Evolutionary conservation across 2,888 invertebrate species (phyloP).

Genomic region (Agrotis exclamationis): DNA sequence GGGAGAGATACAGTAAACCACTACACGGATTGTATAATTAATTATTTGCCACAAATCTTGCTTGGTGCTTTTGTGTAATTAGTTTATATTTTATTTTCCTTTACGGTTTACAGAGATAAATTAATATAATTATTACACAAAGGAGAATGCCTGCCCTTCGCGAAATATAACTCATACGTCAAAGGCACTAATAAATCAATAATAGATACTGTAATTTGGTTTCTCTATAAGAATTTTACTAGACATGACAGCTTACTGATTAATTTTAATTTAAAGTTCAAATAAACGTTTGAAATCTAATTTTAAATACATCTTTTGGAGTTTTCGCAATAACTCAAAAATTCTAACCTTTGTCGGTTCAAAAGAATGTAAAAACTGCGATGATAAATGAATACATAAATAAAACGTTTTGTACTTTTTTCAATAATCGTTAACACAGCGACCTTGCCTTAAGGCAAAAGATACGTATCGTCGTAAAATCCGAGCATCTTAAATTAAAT

Average conservation of each 20-base stretch:
- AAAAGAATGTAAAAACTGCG: background rate
- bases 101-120: no score
- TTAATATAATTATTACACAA: no score
- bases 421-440: background rate
- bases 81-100: no score
- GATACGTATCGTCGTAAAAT: slow-evolving; percentile 5
- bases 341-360: background rate
- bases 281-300: background rate
- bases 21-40: no score
- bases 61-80: no score
- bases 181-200: no score
- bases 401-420: background rate
- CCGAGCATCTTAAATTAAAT: slow-evolving; percentile 33
- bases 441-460: slow-evolving; percentile 5
- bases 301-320: background rate
- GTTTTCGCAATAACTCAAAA: background rate
- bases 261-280: background rate
- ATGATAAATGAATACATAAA: background rate
- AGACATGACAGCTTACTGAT: background rate
- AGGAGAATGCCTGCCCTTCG: no score
- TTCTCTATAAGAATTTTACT: background rate
- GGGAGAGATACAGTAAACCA: no score
- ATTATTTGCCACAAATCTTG: no score
- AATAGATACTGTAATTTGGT: no score
- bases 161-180: no score